Evolutionary conservation across 2,797 vertebrate genomes (phyloP).

Genomic region (Tenualosa ilisha): DNA sequence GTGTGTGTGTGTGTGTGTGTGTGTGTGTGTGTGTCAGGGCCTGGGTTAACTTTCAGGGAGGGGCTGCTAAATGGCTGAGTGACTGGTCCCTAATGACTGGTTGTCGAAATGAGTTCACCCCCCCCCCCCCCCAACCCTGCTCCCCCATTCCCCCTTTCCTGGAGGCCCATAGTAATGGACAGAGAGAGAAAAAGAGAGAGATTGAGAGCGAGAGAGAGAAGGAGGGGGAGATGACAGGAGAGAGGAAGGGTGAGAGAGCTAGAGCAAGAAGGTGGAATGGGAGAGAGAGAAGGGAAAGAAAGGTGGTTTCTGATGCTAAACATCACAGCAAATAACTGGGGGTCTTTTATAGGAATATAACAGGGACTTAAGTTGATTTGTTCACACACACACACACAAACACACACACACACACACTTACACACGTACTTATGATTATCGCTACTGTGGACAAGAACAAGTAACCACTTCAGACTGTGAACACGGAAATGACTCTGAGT

Average conservation of each 20-base stretch:
- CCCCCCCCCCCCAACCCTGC: background rate
- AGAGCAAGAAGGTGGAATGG: background rate
- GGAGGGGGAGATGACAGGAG: background rate
- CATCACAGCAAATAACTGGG: conserved; percentile 57
- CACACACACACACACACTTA: conserved; percentile 12
- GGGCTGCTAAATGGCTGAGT: background rate
- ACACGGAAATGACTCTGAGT: conserved; percentile 34
- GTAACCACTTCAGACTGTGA: conserved; percentile 37
- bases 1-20: no score
- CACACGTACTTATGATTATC: conserved; percentile 40
- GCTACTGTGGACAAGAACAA: conserved; percentile 43
- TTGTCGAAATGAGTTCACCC: conserved; percentile 42
- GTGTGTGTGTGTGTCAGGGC: background rate
- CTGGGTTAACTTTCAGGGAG: background rate
- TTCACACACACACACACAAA: conserved; percentile 2
- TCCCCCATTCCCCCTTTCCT: background rate
- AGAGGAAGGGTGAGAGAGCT: background rate
- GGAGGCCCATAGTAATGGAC: background rate
- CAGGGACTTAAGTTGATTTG: conserved; percentile 35
- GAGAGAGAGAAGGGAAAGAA: background rate
- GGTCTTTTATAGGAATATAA: conserved; percentile 46
- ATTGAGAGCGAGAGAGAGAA: background rate
- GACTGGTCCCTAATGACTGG: conserved; percentile 47
- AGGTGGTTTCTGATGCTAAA: conserved; percentile 48
- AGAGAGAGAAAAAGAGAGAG: background rate